phyloP scores from a whole-genome alignment of 2,888 invertebrate species.

The Seira musarum region DNA sequence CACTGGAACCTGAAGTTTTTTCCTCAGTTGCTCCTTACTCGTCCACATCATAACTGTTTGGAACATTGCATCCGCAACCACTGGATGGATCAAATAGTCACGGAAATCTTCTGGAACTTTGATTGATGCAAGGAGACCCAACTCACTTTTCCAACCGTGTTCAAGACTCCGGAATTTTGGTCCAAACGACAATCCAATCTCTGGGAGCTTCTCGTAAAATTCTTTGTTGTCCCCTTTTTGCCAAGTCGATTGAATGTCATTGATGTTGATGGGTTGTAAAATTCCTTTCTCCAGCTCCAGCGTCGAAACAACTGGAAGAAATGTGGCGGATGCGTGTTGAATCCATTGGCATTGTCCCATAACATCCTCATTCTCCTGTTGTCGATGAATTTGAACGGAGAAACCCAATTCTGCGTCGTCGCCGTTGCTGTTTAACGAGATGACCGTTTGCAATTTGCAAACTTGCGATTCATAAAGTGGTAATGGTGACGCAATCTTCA shows the following conservation, averaged over 20 bases:
- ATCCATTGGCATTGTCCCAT: neutral
- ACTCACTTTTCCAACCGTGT: slow-evolving; percentile 9
- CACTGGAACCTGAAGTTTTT: slow-evolving; percentile 22
- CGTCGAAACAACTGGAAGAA: neutral
- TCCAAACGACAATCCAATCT: slow-evolving; percentile 46
- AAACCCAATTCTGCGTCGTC: slow-evolving; percentile 13
- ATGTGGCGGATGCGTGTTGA: neutral
- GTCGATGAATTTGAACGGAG: neutral
- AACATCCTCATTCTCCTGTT: neutral
- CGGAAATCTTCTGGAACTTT: slow-evolving; percentile 6
- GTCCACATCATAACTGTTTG: slow-evolving; percentile 23
- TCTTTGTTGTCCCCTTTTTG: slow-evolving; percentile 3
- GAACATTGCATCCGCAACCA: slow-evolving; percentile 41
- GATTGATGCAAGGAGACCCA: neutral
- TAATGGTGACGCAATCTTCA: slow-evolving; percentile 13
- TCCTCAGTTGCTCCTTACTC: slow-evolving; percentile 3
- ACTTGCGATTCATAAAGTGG: slow-evolving; percentile 8
- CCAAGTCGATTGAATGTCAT: neutral
- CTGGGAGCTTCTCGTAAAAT: slow-evolving; percentile 33
- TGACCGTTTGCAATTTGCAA: slow-evolving; percentile 9
- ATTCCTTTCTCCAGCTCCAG: neutral
- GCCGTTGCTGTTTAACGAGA: slow-evolving; percentile 24
- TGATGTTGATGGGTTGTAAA: neutral
- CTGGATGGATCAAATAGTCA: slow-evolving; percentile 47
- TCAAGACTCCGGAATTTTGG: slow-evolving; percentile 25